Percentiles rank a stretch among this genome's conserved stretches.
Conservation (phyloP, 53 echinoderm and acorn worm species). For the Astropecten irregularis region DNA sequence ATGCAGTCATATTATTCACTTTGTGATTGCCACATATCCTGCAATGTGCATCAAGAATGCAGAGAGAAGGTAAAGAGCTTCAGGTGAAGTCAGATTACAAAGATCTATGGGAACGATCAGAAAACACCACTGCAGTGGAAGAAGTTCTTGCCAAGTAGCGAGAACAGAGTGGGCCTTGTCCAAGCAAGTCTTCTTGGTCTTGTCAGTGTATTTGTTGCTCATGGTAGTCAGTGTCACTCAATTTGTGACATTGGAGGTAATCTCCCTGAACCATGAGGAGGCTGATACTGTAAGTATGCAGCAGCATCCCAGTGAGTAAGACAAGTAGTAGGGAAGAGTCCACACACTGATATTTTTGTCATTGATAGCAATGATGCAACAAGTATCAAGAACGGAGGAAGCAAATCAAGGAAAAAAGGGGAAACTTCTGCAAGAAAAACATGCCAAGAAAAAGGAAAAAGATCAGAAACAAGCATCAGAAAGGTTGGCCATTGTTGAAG, state of each 20-base stretch:
- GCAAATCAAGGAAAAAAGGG: too few species aligned
- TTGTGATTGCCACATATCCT: slow-evolving; percentile 70
- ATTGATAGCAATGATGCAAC: slow-evolving; percentile 28
- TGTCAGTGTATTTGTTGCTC: slow-evolving; percentile 53
- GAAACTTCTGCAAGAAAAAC: too few species aligned
- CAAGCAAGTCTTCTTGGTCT: slow-evolving; percentile 15
- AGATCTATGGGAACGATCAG: slow-evolving; percentile 61
- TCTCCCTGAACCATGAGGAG: slow-evolving; percentile 50
- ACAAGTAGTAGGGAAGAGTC: slow-evolving; percentile 20
- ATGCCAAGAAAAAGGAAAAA: too few species aligned
- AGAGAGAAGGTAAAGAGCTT: slow-evolving; percentile 55
- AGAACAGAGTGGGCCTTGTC: slow-evolving; percentile 59
- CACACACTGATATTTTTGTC: slow-evolving; percentile 62
- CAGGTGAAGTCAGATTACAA: slow-evolving; percentile 42
- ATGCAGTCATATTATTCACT: slow-evolving; percentile 33
- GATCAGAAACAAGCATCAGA: too few species aligned
- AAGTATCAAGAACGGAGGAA: neutral
- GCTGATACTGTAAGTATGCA: slow-evolving; percentile 53
- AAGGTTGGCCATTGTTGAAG: too few species aligned
- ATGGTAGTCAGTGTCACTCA: slow-evolving; percentile 48
- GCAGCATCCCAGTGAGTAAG: neutral
- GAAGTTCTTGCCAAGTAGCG: slow-evolving; percentile 57
- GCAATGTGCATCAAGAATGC: slow-evolving; percentile 61
- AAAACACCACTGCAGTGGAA: slow-evolving; percentile 72
- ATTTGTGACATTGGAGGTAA: neutral